phyloP scores from a whole-genome alignment of 2,888 invertebrate genomes.

The Acrocyrtus sp. region DNA sequence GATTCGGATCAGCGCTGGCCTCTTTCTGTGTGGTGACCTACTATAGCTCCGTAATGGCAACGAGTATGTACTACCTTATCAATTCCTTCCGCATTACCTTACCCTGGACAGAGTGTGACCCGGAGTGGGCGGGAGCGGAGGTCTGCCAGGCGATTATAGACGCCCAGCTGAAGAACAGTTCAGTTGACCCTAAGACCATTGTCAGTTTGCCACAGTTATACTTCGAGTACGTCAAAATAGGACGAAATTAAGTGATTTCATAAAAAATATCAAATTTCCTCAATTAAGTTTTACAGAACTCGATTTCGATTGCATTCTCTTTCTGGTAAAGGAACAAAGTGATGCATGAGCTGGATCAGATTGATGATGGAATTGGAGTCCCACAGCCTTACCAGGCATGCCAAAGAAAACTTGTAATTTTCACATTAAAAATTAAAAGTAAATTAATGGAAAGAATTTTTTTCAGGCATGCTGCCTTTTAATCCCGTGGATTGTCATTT shows the following conservation, averaged over 20 bases:
- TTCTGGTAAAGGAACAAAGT: neutral
- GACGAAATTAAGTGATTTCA: neutral
- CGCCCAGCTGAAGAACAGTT: neutral
- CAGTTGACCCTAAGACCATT: neutral
- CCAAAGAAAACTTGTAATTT: too few relatives aligned
- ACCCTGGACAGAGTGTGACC: constrained; percentile 51
- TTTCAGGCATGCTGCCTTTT: constrained; percentile 77
- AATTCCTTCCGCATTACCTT: constrained; percentile 73
- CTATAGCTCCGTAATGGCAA: constrained; percentile 79
- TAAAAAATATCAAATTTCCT: neutral
- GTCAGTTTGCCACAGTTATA: constrained; percentile 43
- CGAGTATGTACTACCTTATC: constrained; percentile 78
- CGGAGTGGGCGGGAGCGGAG: constrained; percentile 36
- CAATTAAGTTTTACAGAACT: constrained; percentile 64
- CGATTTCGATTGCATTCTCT: constrained; percentile 66
- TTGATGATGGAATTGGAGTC: constrained; percentile 63
- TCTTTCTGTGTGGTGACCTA: constrained; percentile 76
- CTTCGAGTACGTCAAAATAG: constrained; percentile 45
- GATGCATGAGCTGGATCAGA: constrained; percentile 15
- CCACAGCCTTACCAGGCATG: too few relatives aligned
- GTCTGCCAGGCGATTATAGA: constrained; percentile 11
- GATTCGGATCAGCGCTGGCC: constrained; percentile 68
- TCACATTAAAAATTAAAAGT: too few relatives aligned
- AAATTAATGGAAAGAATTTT: too few relatives aligned
- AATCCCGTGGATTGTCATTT: constrained; percentile 76